Evolutionary conservation across 2,888 invertebrate genomes (phyloP).

Genomic region (Macrostomum cliftonense): DNA sequence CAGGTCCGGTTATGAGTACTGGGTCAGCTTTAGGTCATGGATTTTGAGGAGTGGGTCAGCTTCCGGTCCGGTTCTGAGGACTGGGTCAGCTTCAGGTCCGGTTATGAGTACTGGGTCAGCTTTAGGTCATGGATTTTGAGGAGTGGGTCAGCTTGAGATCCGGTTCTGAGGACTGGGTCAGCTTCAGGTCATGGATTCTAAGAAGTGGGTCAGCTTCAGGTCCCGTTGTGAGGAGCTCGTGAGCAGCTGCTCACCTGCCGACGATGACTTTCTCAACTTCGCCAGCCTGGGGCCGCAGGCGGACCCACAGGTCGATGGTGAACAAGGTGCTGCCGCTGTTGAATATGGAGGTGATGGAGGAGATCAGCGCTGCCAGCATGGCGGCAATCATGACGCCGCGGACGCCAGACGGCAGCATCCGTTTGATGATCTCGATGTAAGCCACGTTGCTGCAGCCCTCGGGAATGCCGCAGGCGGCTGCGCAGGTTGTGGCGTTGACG

Average conservation of each 20-base stretch:
- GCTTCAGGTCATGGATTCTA: too few species aligned
- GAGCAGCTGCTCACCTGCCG: constrained; percentile 33
- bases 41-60: neutral
- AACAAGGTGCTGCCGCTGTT: constrained; percentile 39
- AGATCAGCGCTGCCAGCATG: constrained; percentile 44
- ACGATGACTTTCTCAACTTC: constrained; percentile 38
- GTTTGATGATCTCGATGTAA: constrained; percentile 15
- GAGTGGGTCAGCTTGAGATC: too few species aligned
- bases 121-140: too few species aligned
- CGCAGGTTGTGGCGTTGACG: constrained; percentile 13
- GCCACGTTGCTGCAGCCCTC: constrained; percentile 15
- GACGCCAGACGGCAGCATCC: constrained; percentile 17
- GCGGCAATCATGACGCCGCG: constrained; percentile 40
- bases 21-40: neutral
- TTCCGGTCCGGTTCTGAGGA: too few species aligned
- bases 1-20: too few species aligned
- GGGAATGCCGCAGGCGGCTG: constrained; percentile 12
- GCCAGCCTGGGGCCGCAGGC: constrained; percentile 33
- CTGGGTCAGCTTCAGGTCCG: too few species aligned
- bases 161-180: too few species aligned
- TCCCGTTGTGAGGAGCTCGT: too few species aligned
- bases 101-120: too few species aligned
- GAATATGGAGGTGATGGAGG: constrained; percentile 42
- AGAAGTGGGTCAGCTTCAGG: neutral
- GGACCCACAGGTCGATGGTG: constrained; percentile 31